Base-by-base conservation (phyloP, 2,113 vertebrate genomes). In the Notothenia coriiceps region DNA sequence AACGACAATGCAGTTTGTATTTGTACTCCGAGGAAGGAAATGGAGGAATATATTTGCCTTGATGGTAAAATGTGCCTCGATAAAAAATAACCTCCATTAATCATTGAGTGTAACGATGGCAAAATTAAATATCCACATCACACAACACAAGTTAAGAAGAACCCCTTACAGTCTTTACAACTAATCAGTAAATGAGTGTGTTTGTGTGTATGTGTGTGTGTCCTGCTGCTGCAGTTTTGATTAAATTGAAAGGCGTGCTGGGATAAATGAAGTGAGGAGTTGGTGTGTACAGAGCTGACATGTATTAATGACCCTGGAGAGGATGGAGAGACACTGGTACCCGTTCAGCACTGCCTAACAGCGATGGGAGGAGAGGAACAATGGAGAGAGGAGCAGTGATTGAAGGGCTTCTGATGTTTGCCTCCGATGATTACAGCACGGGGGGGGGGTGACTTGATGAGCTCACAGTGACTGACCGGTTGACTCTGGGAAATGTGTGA, bases 101-200 rank as follows among this genome's bases (percentile, higher is more conserved):
- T 93, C 92, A 92, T 79, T 74, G 91, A 87, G 93, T 89, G 93
- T 82, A 93, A 93, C 88, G 89, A 95, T 93, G 74, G 81, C 92
- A 94, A 94, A 93, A 96, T 96, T 94, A 92, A 92, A 94, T 93
- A 90, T 85, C 93, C 77, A 94, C 86, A 92, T 93, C 91, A 91
- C 93, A 94, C 90, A 95, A 95, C 93, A 96, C 92, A 93, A 95
- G 94, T 92, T 94, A 95, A 96, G 94, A 91, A 95, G 94, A 95
- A 94, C 93, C 92, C 92, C 84, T 83, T 47, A 56, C 54, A 66
- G 18, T 66, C 44, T 50, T 57, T 59, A 57, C 18, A 66, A 50
- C 25, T 40, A 93, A 92, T 91, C 90, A 92, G 95, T 94, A 92
- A 91, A 93, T 68, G 78, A 46, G 64, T 63, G 56, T 56, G 71